These are phyloP conservation scores for Sebastes kiyomatsui DNA, from an alignment of 2,797 vertebrate species.

Conservation along the genomic window DNA sequence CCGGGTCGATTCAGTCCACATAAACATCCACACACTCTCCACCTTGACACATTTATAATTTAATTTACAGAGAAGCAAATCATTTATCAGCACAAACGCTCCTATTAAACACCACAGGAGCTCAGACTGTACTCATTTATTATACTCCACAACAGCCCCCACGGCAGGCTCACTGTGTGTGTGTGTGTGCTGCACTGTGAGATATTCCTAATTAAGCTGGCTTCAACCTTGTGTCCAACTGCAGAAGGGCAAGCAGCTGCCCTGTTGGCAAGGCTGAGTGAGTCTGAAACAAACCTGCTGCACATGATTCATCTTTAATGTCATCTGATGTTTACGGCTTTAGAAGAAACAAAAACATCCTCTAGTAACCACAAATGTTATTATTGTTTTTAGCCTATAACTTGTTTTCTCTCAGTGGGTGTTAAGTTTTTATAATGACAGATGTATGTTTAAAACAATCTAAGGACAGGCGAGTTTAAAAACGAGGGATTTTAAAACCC, in stretches of 20 bases:
- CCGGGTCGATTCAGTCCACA: not conserved
- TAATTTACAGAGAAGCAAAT: slow-evolving; percentile 32
- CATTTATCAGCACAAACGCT: slow-evolving; percentile 38
- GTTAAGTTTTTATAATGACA: not conserved
- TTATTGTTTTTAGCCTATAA: not conserved
- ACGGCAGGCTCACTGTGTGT: not conserved
- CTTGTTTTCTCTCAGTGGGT: not conserved
- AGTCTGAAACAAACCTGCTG: not conserved
- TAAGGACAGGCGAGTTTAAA: not conserved
- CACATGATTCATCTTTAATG: not conserved
- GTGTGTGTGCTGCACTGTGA: slow-evolving; percentile 5
- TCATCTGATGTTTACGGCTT: not conserved
- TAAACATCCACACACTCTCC: not conserved
- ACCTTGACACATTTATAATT: slow-evolving; percentile 9
- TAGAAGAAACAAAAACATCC: not conserved
- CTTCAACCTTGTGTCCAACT: slow-evolving; percentile 42
- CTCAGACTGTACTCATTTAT: slow-evolving; percentile 24
- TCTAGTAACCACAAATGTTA: not conserved
- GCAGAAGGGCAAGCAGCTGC: slow-evolving; percentile 32
- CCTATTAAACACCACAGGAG: slow-evolving; percentile 46
- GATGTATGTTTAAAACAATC: not conserved
- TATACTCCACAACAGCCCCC: not conserved
- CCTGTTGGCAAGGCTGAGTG: not conserved
- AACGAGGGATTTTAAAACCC: not conserved
- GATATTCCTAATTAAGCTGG: slow-evolving; percentile 21